Evolutionary conservation across 2,797 vertebrate genomes (phyloP), one percentile per base, ranked within the genome.

Genomic region (Denticeps clupeoides): DNA sequence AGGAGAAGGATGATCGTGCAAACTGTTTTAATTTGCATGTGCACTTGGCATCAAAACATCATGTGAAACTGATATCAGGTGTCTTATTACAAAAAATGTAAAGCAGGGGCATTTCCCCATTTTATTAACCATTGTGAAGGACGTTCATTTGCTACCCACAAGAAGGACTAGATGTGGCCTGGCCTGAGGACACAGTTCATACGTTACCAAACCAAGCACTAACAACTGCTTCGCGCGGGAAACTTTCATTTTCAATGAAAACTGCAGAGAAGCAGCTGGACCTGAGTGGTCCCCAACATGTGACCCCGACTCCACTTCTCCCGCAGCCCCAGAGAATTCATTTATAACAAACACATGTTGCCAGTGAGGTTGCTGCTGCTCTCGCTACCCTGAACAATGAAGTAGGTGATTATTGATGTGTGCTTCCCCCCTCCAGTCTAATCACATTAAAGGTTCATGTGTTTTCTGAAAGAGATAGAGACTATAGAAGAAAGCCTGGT

Each of bases 331-430:
- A 22, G 62, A 56, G 55, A 48, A 47, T 12, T 24, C 5, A 43
- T 58, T 60, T 45, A 59, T 61, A 49, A 49, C 35, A 58, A 68
- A 65, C 66, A 68, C 48, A 61, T 65, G 62, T 35, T 55, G 60
- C 55, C 60, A 56, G 55, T 53, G 62, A 49, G n/a, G 56, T 51
- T 49, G 47, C 41, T 18, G 46, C 23, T 37, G 38, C 45, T 51
- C 27, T 53, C 25, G 50, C 41, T 52, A 50, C n/a, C 47, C 51
- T 29, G 42, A 26, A 35, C 56, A 56, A 60, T 59, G 46, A 61
- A 63, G 59, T 59, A 56, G 58, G 53, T 51, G 60, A 63, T 56
- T 60, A 57, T 42, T 65, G 66, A 65, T n/a, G 28, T 64, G 56
- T 25, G 26, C 28, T 21, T 18, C 53, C 51, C 45, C 44, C 44